Conservation (phyloP, 1,140 invertebrate genomes). For the Eriocheir sinensis region DNA sequence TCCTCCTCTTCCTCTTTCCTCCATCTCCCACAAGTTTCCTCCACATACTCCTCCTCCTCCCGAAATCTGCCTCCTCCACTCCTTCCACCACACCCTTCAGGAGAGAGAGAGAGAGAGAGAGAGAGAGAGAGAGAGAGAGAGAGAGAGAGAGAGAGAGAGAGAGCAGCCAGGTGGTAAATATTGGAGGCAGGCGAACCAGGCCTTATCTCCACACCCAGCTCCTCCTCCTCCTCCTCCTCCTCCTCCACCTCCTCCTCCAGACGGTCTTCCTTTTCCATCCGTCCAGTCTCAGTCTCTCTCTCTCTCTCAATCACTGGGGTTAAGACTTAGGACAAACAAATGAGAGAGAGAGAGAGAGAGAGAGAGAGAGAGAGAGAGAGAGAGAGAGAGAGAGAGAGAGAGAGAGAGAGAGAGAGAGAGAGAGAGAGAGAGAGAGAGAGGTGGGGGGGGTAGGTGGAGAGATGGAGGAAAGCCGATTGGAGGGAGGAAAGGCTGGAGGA, state of each 20-base stretch:
- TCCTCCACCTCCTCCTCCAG: too few relatives aligned
- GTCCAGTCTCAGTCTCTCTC: too few relatives aligned
- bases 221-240: too few relatives aligned
- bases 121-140: background rate
- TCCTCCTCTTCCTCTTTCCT: too few relatives aligned
- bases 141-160: constrained; percentile 20
- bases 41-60: background rate
- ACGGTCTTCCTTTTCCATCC: too few relatives aligned
- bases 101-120: too few relatives aligned
- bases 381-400: too few relatives aligned
- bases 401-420: background rate
- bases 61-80: background rate
- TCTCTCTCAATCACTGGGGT: background rate
- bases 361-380: too few relatives aligned
- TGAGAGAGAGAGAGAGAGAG: background rate
- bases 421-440: background rate
- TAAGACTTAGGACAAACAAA: background rate
- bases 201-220: background rate
- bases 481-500: too few relatives aligned
- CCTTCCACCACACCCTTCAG: too few relatives aligned
- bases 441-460: background rate
- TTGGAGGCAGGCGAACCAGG: background rate
- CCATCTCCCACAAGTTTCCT: too few relatives aligned
- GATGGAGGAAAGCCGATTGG: background rate
- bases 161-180: background rate